These are phyloP conservation scores for Yponomeuta evonymella DNA, from an alignment of 2,888 invertebrate species.

Conservation along the genomic window DNA sequence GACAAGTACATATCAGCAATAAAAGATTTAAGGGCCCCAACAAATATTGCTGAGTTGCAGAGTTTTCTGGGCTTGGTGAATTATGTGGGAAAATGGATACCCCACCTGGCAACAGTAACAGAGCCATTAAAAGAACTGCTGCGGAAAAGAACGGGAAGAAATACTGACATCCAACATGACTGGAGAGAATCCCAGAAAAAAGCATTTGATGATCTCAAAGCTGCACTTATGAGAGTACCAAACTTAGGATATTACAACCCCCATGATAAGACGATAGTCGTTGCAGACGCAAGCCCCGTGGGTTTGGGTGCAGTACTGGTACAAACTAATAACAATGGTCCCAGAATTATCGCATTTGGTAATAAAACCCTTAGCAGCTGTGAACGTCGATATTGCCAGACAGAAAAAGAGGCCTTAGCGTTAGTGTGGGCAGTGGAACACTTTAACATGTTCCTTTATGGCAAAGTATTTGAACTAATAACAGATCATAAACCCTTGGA, in stretches of 20 bases:
- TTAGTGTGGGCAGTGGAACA: slow-evolving; percentile 31
- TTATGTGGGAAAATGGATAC: slow-evolving; percentile 14
- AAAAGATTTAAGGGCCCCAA: slow-evolving; percentile 11
- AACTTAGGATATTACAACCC: slow-evolving; percentile 15
- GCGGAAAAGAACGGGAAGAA: neutral
- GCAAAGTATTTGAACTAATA: slow-evolving; percentile 32
- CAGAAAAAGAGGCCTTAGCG: slow-evolving; percentile 32
- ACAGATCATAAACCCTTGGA: slow-evolving; percentile 43
- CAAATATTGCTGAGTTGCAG: slow-evolving; percentile 16
- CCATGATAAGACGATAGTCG: slow-evolving; percentile 13
- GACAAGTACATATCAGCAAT: slow-evolving; percentile 18
- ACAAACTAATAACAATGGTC: slow-evolving; percentile 19
- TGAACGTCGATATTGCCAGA: slow-evolving; percentile 30
- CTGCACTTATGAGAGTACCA: slow-evolving; percentile 9
- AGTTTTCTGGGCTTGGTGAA: slow-evolving; percentile 17
- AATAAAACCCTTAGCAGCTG: slow-evolving; percentile 23
- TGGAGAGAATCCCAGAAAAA: slow-evolving; percentile 12
- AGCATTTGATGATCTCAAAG: slow-evolving; percentile 13
- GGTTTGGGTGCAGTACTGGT: too few species aligned
- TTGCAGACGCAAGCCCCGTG: slow-evolving; percentile 21
- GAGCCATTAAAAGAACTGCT: neutral
- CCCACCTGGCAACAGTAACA: neutral
- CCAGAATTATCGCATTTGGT: slow-evolving; percentile 22
- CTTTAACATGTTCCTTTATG: slow-evolving; percentile 28
- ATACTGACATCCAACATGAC: slow-evolving; percentile 4